phyloP scores from a whole-genome alignment of 2,113 vertebrate genomes.

The Tyrannus savana region DNA sequence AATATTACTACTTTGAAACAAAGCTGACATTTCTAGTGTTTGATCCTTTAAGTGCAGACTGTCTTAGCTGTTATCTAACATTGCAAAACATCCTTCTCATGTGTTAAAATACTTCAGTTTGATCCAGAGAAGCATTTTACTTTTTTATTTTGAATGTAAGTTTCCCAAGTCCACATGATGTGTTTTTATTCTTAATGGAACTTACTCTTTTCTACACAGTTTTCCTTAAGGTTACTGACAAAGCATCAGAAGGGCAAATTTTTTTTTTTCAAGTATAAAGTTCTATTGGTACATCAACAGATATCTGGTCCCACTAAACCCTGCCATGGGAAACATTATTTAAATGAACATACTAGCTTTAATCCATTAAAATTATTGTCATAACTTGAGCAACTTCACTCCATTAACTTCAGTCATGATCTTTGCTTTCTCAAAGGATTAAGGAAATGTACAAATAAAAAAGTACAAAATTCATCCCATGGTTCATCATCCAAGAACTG shows the following conservation, averaged over 20 bases:
- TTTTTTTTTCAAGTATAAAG: neutral
- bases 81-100: neutral
- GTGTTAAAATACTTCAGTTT: neutral
- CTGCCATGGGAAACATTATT: neutral
- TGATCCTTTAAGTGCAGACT: neutral
- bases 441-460: neutral
- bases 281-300: neutral
- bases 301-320: neutral
- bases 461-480: neutral
- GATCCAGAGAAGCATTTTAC: neutral
- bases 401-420: neutral
- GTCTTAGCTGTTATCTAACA: neutral
- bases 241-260: neutral
- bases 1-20: neutral
- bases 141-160: neutral
- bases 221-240: neutral
- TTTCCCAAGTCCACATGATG: neutral
- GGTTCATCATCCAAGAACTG: neutral
- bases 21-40: constrained; percentile 26
- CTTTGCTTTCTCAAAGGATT: neutral
- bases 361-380: neutral
- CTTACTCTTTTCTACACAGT: neutral
- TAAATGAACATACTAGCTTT: neutral
- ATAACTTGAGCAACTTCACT: neutral
- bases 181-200: neutral